Evolutionary conservation across 2,113 vertebrate species (phyloP).

Genomic region (Irena cyanogastra): DNA sequence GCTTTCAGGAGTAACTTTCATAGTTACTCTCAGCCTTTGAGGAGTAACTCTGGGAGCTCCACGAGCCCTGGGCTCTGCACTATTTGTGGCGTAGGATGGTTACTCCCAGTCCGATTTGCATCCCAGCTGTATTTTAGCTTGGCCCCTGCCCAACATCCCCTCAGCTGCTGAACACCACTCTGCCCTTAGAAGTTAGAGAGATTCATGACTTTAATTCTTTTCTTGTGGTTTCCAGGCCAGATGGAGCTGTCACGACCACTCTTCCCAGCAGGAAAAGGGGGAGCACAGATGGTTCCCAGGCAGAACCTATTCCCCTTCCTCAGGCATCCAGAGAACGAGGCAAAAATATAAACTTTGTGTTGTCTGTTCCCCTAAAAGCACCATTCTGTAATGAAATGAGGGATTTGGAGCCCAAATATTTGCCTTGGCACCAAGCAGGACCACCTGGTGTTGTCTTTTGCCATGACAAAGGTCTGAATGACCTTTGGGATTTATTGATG

Average conservation of each 20-base stretch:
- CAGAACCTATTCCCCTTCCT: not conserved
- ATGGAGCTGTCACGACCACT: not conserved
- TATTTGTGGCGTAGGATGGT: rapidly evolving
- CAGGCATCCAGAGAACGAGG: not conserved
- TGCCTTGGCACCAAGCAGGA: not conserved
- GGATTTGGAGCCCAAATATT: not conserved
- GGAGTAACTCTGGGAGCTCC: not conserved
- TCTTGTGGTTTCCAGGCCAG: not conserved
- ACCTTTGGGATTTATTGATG: not conserved
- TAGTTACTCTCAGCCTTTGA: rapidly evolving
- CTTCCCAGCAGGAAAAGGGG: not conserved
- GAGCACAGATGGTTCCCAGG: not conserved
- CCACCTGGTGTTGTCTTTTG: not conserved
- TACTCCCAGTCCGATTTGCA: not conserved
- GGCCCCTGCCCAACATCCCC: not conserved
- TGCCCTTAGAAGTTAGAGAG: not conserved
- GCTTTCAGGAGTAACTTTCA: too few relatives aligned
- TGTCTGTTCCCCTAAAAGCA: not conserved
- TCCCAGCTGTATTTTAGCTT: not conserved
- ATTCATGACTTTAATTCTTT: not conserved
- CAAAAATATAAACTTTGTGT: not conserved
- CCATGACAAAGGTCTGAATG: not conserved
- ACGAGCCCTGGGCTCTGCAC: rapidly evolving
- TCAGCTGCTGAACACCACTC: not conserved
- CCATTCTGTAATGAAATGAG: rapidly evolving